A percentile compares a stretch with the other conserved stretches of the same genome.
These are phyloP conservation scores for Melanaphis sacchari DNA, from an alignment of 1,140 invertebrate genomes.

Conservation along the genomic window DNA sequence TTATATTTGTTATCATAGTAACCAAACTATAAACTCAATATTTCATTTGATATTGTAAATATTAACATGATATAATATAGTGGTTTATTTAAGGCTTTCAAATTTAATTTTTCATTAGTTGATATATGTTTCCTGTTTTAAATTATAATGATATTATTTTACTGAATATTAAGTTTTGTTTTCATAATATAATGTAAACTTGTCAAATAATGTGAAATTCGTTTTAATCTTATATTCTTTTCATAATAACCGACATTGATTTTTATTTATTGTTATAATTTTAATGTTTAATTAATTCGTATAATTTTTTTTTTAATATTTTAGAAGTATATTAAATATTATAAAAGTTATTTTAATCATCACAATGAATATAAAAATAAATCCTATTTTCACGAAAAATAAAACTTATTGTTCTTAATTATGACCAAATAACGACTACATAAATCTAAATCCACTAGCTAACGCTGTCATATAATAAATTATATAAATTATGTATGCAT, in stretches of 20 bases:
- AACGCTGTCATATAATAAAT: neutral
- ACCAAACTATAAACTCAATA: neutral
- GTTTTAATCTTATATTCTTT: neutral
- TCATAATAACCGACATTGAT: neutral
- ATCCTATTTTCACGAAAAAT: neutral
- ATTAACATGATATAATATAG: constrained; percentile 14
- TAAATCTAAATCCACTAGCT: neutral
- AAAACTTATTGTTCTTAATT: neutral
- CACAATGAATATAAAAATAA: neutral
- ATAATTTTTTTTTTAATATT: neutral
- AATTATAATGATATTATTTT: neutral
- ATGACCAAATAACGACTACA: neutral
- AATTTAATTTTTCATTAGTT: neutral
- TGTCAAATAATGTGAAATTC: neutral
- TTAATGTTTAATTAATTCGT: neutral
- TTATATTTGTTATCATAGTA: neutral
- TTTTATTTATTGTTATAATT: neutral
- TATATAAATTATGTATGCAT: neutral
- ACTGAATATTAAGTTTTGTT: neutral
- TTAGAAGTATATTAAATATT: neutral
- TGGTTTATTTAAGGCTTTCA: neutral
- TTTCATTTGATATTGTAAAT: neutral
- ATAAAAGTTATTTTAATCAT: neutral
- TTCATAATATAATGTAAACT: constrained; percentile 4
- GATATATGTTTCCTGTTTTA: neutral